phyloP scores from a whole-genome alignment of 2,113 vertebrate genomes.

The Stegastes partitus region DNA sequence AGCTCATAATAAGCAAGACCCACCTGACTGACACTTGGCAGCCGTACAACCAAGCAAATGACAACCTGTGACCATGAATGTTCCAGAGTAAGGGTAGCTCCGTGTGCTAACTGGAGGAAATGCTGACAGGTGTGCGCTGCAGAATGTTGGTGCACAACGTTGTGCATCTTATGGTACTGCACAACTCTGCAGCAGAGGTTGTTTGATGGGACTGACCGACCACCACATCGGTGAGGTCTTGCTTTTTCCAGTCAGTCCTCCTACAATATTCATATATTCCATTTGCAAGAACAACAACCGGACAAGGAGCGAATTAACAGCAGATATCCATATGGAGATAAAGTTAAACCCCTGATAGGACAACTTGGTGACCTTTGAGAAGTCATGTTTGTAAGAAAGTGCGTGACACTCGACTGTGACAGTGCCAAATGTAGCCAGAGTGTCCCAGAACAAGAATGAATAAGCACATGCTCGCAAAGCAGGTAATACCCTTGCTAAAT shows the following conservation, averaged over 20 bases:
- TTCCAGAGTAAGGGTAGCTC: neutral
- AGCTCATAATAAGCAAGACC: slow-evolving; percentile 9
- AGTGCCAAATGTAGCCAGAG: neutral
- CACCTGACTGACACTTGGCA: slow-evolving; percentile 16
- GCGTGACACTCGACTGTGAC: neutral
- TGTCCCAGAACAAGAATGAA: neutral
- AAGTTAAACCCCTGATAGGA: neutral
- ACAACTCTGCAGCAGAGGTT: neutral
- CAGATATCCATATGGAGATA: neutral
- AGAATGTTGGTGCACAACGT: slow-evolving; percentile 5
- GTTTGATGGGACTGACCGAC: neutral
- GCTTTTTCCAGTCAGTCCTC: neutral
- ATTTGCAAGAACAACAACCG: neutral
- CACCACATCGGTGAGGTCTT: neutral
- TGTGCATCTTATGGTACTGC: neutral
- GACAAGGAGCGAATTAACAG: neutral
- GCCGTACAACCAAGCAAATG: slow-evolving; percentile 14
- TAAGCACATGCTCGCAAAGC: neutral
- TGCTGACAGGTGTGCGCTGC: slow-evolving; percentile 6
- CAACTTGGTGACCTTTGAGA: neutral
- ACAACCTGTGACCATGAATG: slow-evolving; percentile 16
- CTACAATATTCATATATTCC: neutral
- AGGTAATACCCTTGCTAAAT: slow-evolving; percentile 7
- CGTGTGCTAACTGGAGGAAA: slow-evolving; percentile 6
- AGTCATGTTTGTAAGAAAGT: neutral